A percentile compares a stretch with the other conserved stretches of the same genome.
These are phyloP conservation scores for Dascyllus trimaculatus DNA, from an alignment of 2,113 vertebrate genomes.

Conservation along the genomic window DNA sequence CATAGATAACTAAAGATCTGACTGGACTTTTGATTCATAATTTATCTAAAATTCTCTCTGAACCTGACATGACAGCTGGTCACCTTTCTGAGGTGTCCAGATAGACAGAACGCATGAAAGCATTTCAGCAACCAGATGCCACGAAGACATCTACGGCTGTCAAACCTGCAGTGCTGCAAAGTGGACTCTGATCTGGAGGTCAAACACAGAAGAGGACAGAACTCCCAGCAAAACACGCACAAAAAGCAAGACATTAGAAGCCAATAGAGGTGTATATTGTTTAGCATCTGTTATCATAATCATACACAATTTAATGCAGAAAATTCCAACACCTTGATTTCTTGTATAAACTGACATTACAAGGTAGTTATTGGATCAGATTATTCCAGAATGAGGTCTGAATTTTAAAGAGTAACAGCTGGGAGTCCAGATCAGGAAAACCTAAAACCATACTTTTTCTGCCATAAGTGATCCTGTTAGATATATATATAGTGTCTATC, in stretches of 20 bases:
- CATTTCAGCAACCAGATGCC: background rate
- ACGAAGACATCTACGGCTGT: background rate
- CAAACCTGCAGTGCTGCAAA: background rate
- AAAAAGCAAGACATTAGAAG: background rate
- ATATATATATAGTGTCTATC: too few relatives aligned
- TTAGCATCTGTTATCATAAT: too few relatives aligned
- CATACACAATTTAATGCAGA: too few relatives aligned
- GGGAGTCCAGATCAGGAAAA: background rate
- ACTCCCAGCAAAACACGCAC: too few relatives aligned
- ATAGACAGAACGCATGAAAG: background rate
- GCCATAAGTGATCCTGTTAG: too few relatives aligned
- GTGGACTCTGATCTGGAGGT: background rate
- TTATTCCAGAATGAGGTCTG: background rate
- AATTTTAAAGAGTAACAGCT: too few relatives aligned
- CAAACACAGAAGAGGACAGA: background rate
- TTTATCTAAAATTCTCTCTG: background rate
- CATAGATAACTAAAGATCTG: background rate
- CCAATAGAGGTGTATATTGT: background rate
- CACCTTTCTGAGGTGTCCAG: accelerated
- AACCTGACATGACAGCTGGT: background rate
- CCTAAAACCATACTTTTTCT: too few relatives aligned
- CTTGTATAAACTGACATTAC: too few relatives aligned
- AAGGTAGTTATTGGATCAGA: background rate
- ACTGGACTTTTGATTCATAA: too few relatives aligned
- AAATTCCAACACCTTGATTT: too few relatives aligned